These are phyloP conservation scores for Hiodon alosoides DNA, from an alignment of 2,113 vertebrate species.

Conservation along the genomic window DNA sequence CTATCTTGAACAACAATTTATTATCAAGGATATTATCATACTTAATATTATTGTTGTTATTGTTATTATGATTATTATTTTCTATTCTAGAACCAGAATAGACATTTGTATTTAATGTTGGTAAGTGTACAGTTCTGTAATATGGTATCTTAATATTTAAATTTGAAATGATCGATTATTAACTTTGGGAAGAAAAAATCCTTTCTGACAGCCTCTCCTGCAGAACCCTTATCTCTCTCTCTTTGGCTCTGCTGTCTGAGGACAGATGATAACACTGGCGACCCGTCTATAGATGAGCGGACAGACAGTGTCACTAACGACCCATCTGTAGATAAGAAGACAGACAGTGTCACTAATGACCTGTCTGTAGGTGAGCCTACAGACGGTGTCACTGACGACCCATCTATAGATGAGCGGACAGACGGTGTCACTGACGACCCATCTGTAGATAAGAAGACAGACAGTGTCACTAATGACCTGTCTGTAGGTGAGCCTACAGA, in stretches of 20 bases:
- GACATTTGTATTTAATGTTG: slow-evolving; percentile 13
- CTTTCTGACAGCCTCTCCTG: not conserved
- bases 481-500: too few relatives aligned
- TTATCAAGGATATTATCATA: slow-evolving; percentile 5
- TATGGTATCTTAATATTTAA: not conserved
- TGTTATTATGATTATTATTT: not conserved
- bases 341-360: too few relatives aligned
- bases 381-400: too few relatives aligned
- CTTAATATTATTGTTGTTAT: slow-evolving; percentile 4
- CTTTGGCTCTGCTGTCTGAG: not conserved
- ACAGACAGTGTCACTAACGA: too few relatives aligned
- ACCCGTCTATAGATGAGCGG: too few relatives aligned
- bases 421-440: too few relatives aligned
- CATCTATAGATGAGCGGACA: too few relatives aligned
- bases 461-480: too few relatives aligned
- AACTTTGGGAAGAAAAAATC: not conserved
- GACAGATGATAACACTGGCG: not conserved
- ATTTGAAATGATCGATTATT: not conserved
- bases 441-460: too few relatives aligned
- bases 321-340: too few relatives aligned
- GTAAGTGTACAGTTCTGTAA: slow-evolving; percentile 5
- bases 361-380: too few relatives aligned
- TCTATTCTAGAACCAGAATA: slow-evolving; percentile 4
- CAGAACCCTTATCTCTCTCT: not conserved
- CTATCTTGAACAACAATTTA: slow-evolving; percentile 13